phyloP scores from a whole-genome alignment of 2,113 vertebrate species.

The Promerops cafer region DNA sequence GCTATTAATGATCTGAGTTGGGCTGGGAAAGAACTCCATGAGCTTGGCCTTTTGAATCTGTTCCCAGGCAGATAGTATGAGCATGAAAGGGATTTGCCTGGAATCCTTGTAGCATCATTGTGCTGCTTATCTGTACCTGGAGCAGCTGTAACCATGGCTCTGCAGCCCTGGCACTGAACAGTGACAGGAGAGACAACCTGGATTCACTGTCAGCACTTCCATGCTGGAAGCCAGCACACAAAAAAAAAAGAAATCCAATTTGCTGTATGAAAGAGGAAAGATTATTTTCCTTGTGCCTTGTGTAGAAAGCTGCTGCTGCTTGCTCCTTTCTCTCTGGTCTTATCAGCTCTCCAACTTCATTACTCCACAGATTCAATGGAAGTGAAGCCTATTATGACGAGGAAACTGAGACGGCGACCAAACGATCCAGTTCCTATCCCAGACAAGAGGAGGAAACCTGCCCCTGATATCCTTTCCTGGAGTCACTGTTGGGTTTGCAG shows the following conservation, averaged over 20 bases:
- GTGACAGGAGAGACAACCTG: not conserved
- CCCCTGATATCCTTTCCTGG: constrained; percentile 92
- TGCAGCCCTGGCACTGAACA: not conserved
- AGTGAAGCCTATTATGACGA: constrained; percentile 97
- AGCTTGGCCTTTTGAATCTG: not conserved
- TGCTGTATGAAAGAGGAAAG: not conserved
- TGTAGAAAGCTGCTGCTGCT: not conserved
- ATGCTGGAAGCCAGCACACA: not conserved
- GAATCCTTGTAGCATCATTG: not conserved
- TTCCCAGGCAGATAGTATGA: not conserved
- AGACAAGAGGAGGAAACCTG: constrained; percentile 95
- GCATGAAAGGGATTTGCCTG: not conserved
- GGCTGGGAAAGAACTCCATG: not conserved
- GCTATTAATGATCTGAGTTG: not conserved
- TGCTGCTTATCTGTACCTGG: not conserved
- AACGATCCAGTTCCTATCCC: constrained; percentile 98
- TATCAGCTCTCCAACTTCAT: not conserved
- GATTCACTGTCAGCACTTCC: not conserved
- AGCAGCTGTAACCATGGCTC: not conserved
- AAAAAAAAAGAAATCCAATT: not conserved
- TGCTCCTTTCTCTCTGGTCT: not conserved
- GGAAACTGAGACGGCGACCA: constrained; percentile 90
- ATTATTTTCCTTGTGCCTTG: not conserved
- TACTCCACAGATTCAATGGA: constrained; percentile 92
- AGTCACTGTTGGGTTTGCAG: not conserved